Conservation (phyloP, 2,113 vertebrate species). For the Corapipo altera region DNA sequence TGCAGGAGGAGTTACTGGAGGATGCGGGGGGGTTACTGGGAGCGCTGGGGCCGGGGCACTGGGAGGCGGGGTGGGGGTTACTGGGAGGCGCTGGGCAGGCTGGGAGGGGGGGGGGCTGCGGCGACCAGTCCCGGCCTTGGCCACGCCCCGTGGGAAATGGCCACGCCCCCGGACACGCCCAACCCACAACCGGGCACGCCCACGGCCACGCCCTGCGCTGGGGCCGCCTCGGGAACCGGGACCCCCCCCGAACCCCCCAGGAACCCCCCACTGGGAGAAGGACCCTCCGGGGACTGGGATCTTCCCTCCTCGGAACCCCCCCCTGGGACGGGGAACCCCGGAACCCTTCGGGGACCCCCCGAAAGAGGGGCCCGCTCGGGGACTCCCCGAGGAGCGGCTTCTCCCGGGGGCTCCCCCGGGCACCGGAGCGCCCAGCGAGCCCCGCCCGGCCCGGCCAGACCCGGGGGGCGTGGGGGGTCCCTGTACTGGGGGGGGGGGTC, state of each 20-base stretch:
- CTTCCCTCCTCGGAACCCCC: neutral
- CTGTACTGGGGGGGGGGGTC: neutral
- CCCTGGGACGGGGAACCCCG: neutral
- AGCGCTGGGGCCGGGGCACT: no score
- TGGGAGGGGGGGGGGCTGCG: neutral
- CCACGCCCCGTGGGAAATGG: neutral
- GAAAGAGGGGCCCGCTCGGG: neutral
- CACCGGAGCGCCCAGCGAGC: neutral
- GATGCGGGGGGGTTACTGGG: no score
- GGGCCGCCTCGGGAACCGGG: neutral
- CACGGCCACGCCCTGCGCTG: neutral
- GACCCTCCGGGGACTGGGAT: neutral
- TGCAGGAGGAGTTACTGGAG: no score
- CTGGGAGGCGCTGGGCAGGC: neutral
- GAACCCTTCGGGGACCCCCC: neutral
- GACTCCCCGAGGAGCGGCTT: no score
- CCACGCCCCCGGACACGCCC: neutral
- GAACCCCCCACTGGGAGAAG: neutral
- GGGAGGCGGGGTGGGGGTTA: neutral
- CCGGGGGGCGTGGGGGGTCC: neutral
- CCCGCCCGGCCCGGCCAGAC: neutral
- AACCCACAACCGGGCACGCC: neutral
- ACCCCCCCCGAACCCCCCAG: neutral
- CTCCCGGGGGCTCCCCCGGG: neutral
- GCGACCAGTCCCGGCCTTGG: neutral